phyloP scores from a whole-genome alignment of 1,140 invertebrate genomes.

The Cecropterus lyciades region DNA sequence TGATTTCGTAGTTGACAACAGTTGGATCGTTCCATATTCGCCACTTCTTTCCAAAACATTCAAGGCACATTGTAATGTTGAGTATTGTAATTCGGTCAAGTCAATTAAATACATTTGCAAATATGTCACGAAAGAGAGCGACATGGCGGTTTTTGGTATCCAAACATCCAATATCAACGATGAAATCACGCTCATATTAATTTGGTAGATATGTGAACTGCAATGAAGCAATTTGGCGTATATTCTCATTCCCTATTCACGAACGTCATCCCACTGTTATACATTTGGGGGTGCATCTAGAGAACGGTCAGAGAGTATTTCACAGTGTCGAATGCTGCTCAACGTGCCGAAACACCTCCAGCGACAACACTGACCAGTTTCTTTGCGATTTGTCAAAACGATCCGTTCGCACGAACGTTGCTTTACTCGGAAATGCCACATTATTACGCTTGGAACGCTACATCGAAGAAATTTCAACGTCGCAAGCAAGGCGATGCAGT shows the following conservation, averaged over 20 bases:
- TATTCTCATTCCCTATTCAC: conserved; percentile 42
- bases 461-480: conserved; percentile 31
- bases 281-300: conserved; percentile 37
- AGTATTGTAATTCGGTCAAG: background rate
- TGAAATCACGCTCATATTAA: conserved; percentile 23
- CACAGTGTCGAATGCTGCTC: conserved; percentile 19
- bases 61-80: background rate
- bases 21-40: background rate
- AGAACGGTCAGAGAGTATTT: conserved; percentile 38
- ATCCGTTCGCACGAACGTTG: conserved; percentile 39
- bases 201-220: conserved; percentile 18
- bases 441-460: conserved; percentile 39
- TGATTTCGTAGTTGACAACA: background rate
- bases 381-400: conserved; percentile 36
- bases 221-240: conserved; percentile 35
- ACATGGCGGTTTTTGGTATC: background rate
- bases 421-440: conserved; percentile 41
- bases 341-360: conserved; percentile 28
- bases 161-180: conserved; percentile 19
- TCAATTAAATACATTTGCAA: background rate
- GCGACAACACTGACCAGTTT: conserved; percentile 39
- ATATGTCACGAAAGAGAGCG: background rate
- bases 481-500: conserved; percentile 35
- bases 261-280: conserved; percentile 35
- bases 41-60: background rate